These are phyloP conservation scores for Girardinichthys multiradiatus DNA, from an alignment of 2,113 vertebrate species.

Conservation along the genomic window DNA sequence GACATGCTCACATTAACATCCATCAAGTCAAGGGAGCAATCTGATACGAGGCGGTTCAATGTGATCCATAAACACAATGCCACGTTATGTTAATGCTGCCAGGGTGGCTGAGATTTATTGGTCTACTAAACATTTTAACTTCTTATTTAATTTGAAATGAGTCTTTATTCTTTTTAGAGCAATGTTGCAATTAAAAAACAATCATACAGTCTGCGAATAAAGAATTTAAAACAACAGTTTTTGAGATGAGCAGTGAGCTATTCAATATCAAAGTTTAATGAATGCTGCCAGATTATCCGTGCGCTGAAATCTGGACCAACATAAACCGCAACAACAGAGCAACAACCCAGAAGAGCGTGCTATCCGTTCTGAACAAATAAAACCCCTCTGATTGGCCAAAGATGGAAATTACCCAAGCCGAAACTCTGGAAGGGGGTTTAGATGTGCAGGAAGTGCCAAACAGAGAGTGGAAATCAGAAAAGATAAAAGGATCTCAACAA, in stretches of 20 bases:
- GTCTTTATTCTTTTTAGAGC: neutral
- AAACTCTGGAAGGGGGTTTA: slow-evolving; percentile 29
- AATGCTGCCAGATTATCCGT: slow-evolving; percentile 12
- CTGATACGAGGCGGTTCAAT: too few species aligned
- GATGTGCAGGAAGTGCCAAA: slow-evolving; percentile 23
- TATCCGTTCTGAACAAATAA: slow-evolving; percentile 9
- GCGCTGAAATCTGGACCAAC: slow-evolving; percentile 10
- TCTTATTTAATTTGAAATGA: neutral
- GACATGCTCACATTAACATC: too few species aligned
- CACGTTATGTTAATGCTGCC: neutral
- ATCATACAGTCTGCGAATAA: too few species aligned
- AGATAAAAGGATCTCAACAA: slow-evolving; percentile 20
- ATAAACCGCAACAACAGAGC: slow-evolving; percentile 14
- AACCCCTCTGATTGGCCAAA: slow-evolving; percentile 15
- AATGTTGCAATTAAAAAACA: neutral
- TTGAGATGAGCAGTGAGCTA: too few species aligned
- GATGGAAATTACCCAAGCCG: slow-evolving; percentile 20
- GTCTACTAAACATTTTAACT: neutral
- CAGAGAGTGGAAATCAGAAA: slow-evolving; percentile 35
- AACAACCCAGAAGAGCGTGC: neutral
- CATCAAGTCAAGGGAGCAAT: too few species aligned
- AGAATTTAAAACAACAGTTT: too few species aligned
- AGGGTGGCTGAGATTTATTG: neutral
- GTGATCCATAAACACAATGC: neutral
- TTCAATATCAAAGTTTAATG: too few species aligned